Evolutionary conservation across 2,888 invertebrate species (phyloP), one percentile per base, ranked within the genome.

Genomic region (Globia sparganii): DNA sequence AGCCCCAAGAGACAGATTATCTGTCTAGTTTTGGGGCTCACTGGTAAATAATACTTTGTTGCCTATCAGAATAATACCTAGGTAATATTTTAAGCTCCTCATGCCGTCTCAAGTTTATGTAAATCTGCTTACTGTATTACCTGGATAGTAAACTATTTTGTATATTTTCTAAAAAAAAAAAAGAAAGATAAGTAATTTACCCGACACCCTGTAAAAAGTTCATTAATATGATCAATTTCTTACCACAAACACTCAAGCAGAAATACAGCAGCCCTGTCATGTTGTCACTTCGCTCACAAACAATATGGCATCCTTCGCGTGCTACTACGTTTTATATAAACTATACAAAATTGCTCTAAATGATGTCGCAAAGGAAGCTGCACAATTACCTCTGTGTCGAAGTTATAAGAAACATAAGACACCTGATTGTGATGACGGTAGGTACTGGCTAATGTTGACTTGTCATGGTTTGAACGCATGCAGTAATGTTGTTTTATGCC

Each of bases 271-370:
- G 81, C 83, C 80, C 87, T 81, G 88, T 89, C 95, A 94, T 95
- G 83, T 88, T 93, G 87, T 87, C 84, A 88, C 86, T 87, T 62
- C 61, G 59, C 76, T 89, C 88, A 91, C 89, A 76, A 84, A 90
- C 91, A 93, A 92, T 92, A 93, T 91, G 88, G 84, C 74, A 71
- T 83, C 73, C 43, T 75, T 93, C 83, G 94, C 94, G 93, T 94
- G 95, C 86, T 88, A 76, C 78, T 69, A 71, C 88, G 90, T 92
- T 95, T 95, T 96, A 96, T 96, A 96, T 92, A 93, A 95, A 95
- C 94, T 90, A 93, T 92, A 90, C 92, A 94, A 96, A 87, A 96
- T 96, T 95, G 89, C 93, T 89, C 87, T 93, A 94, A 96, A 93
- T 89, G 94, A 90, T 94, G 95, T 94, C 94, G 92, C 94, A 90